These are phyloP conservation scores for Gallinago undulata DNA, from an alignment of 2,113 vertebrate genomes.

Conservation along the genomic window DNA sequence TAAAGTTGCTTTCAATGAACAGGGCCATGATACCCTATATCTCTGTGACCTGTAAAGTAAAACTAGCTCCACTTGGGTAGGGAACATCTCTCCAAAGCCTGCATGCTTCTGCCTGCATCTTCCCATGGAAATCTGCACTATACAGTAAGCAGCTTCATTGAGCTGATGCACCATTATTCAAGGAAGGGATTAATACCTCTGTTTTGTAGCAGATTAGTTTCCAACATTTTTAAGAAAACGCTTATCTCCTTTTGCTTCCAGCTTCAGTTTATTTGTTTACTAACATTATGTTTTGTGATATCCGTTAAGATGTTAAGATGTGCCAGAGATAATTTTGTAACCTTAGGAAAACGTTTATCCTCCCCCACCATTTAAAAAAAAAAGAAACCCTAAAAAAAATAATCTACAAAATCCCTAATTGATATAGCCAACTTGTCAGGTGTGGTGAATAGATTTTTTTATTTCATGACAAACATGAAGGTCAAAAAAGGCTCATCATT, in stretches of 20 bases:
- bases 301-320: background rate
- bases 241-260: background rate
- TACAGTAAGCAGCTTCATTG: background rate
- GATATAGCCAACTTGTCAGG: background rate
- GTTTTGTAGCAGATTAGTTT: background rate
- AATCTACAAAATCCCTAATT: background rate
- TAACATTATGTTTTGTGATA: background rate
- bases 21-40: background rate
- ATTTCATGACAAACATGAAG: background rate
- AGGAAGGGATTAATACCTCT: background rate
- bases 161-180: background rate
- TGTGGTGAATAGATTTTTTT: background rate
- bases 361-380: accelerated
- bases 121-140: background rate
- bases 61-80: background rate
- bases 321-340: background rate
- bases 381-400: background rate
- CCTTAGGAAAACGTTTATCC: background rate
- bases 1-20: background rate
- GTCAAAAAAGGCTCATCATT: background rate
- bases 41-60: background rate
- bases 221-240: background rate
- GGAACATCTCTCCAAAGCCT: background rate
- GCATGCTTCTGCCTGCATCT: background rate
- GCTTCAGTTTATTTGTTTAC: background rate